Evolutionary conservation across 2,113 vertebrate species (phyloP).

Genomic region (Melozone crissalis): DNA sequence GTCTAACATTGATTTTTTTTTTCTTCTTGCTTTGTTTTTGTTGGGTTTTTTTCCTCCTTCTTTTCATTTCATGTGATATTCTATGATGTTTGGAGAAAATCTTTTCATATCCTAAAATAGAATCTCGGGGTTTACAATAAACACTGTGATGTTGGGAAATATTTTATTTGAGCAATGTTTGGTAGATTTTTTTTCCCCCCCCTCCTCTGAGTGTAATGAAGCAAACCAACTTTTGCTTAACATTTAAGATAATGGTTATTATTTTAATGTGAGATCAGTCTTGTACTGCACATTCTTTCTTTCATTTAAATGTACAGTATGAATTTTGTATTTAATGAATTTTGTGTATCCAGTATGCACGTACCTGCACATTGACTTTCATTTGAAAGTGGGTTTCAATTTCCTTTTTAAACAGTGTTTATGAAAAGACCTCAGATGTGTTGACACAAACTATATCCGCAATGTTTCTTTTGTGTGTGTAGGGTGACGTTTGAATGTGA

Average conservation of each 20-base stretch:
- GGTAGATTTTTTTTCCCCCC: conserved; percentile 18
- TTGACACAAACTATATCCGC: conserved; percentile 75
- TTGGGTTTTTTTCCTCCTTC: not conserved
- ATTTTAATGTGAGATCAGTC: conserved; percentile 74
- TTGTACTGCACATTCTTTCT: conserved; percentile 74
- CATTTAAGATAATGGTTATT: conserved; percentile 73
- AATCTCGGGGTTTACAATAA: conserved; percentile 82
- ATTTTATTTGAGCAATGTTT: conserved; percentile 70
- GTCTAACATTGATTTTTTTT: conserved; percentile 21
- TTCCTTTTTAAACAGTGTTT: conserved; percentile 81
- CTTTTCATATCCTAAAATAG: conserved; percentile 73
- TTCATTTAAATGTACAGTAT: conserved; percentile 79
- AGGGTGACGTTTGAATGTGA: conserved; percentile 80
- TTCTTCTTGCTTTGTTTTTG: not conserved
- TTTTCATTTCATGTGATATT: conserved; percentile 55
- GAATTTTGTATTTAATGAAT: conserved; percentile 82
- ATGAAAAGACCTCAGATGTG: conserved; percentile 74
- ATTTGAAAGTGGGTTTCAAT: conserved; percentile 79
- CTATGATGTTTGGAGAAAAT: conserved; percentile 57
- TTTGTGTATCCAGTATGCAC: conserved; percentile 82
- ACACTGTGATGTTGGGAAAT: conserved; percentile 82
- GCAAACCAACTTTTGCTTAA: conserved; percentile 63
- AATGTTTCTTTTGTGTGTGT: conserved; percentile 73
- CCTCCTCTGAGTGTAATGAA: conserved; percentile 36
- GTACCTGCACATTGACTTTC: conserved; percentile 83